A percentile compares a stretch with the other conserved stretches of the same genome.
These are phyloP conservation scores for Drosophila malerkotliana DNA, from an alignment of 1,140 invertebrate genomes.

Conservation along the genomic window DNA sequence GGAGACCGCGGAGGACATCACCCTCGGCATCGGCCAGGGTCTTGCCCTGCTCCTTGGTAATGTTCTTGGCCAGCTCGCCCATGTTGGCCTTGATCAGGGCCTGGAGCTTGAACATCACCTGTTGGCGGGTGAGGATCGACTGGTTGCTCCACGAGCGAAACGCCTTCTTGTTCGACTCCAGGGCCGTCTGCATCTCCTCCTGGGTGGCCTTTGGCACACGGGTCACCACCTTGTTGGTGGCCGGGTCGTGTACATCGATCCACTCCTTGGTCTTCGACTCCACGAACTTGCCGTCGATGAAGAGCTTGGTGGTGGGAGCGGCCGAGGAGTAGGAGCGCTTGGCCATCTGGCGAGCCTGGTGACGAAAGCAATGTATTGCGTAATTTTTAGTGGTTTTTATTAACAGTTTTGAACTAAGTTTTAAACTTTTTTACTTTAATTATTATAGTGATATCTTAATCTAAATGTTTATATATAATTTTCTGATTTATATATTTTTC, in stretches of 20 bases:
- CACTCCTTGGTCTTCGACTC: slow-evolving; percentile 96
- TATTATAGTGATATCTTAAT: too few species aligned
- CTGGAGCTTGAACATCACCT: slow-evolving; percentile 95
- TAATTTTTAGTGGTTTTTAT: not conserved
- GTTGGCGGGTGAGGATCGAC: slow-evolving; percentile 96
- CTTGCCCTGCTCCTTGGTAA: slow-evolving; percentile 99
- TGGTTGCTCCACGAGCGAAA: slow-evolving; percentile 94
- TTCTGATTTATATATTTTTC: too few species aligned
- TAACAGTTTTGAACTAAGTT: not conserved
- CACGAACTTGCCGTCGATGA: slow-evolving; percentile 97
- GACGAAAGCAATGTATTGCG: not conserved
- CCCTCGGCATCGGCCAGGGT: slow-evolving; percentile 98
- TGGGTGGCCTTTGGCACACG: slow-evolving; percentile 96
- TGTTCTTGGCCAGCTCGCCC: slow-evolving; percentile 95
- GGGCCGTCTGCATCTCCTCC: slow-evolving; percentile 96
- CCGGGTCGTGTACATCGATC: slow-evolving; percentile 97
- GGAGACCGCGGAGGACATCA: slow-evolving; percentile 98
- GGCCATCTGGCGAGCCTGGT: slow-evolving; percentile 61
- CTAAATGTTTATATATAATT: too few species aligned
- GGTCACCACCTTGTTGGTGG: slow-evolving; percentile 93
- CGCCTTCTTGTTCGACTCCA: slow-evolving; percentile 92
- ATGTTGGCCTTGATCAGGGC: slow-evolving; percentile 88
- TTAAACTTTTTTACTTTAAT: not conserved
- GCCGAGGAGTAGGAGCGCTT: slow-evolving; percentile 78
- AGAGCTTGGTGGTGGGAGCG: slow-evolving; percentile 92